Evolutionary conservation across 2,113 vertebrate genomes (phyloP), one percentile per base, ranked within the genome.

Genomic region (Thunnus thynnus): DNA sequence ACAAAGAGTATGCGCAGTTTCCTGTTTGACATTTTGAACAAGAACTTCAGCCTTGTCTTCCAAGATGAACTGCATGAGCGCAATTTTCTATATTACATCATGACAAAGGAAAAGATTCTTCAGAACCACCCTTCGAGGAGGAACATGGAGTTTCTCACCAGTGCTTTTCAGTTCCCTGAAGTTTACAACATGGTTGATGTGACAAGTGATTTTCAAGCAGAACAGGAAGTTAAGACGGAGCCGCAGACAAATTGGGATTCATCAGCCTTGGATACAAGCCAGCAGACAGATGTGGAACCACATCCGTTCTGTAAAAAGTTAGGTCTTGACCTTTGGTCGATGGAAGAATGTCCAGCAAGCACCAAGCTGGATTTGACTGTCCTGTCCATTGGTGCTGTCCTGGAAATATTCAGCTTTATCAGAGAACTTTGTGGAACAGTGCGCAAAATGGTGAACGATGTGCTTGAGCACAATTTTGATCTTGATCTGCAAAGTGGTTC

Each of bases 401-500:
- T 85, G 0, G 88, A 89, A 27, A 69, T 74, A 1, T 48, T 79
- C 13, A 41, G 17, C 20, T 63, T 82, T 1, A 18, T 56, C 22
- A 61, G 76, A 17, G n/a, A 69, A 48, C 66, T 90, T 10, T 86
- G 80, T 4, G 75, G 86, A 0, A 17, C 4, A 0, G 36, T 54
- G 18, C 67, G 20, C 0, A 17, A 76, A 0, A 16, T 36, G 0
- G 70, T 88, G 1, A 78, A 57, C 0, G 88, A 88, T 25, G 3
- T 90, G 32, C 62, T 90, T 0, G 73, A 88, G 54, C 86, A 88
- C 63, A 90, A 90, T 57, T 90, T 90, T 5, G 57, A 84, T 47
- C 10, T 90, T 0, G 18, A 86, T 10, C 50, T 88, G 20, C 60
- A 66, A 20, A 52, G 52, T 10, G 57, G 18, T 0, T 8, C 5